Conservation (phyloP, 1,140 invertebrate species). For the Tetraneura akinire region DNA sequence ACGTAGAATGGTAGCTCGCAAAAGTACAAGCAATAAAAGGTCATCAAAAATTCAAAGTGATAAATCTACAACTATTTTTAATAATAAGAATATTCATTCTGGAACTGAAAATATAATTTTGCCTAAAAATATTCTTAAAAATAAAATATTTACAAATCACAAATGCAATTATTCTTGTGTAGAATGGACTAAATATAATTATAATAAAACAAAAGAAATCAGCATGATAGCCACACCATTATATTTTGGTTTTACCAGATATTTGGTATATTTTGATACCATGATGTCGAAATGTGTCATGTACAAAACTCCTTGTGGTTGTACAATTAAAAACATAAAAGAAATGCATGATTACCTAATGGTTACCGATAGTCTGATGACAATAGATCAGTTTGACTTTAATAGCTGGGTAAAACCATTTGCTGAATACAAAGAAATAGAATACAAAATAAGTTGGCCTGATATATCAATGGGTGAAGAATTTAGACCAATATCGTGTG, state of each 20-base stretch:
- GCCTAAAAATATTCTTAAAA: too few relatives aligned
- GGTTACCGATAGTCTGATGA: constrained; percentile 70
- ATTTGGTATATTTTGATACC: neutral
- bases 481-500: constrained; percentile 82
- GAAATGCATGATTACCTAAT: constrained; percentile 80
- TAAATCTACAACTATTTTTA: too few relatives aligned
- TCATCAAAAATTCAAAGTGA: too few relatives aligned
- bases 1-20: too few relatives aligned
- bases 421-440: constrained; percentile 67
- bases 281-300: constrained; percentile 61
- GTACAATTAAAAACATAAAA: constrained; percentile 72
- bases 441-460: neutral
- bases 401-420: constrained; percentile 76
- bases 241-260: constrained; percentile 81
- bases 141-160: neutral
- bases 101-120: too few relatives aligned
- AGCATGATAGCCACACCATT: constrained; percentile 84
- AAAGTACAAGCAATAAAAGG: too few relatives aligned
- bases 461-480: constrained; percentile 81
- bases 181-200: constrained; percentile 59
- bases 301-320: constrained; percentile 86
- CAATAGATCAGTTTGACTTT: constrained; percentile 89
- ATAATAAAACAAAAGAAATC: constrained; percentile 70
- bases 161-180: constrained; percentile 64
- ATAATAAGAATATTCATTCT: too few relatives aligned